Percentiles rank a stretch among this genome's conserved stretches.
Evolutionary conservation across 2,113 vertebrate species (phyloP).

Genomic region (Globicephala melas): DNA sequence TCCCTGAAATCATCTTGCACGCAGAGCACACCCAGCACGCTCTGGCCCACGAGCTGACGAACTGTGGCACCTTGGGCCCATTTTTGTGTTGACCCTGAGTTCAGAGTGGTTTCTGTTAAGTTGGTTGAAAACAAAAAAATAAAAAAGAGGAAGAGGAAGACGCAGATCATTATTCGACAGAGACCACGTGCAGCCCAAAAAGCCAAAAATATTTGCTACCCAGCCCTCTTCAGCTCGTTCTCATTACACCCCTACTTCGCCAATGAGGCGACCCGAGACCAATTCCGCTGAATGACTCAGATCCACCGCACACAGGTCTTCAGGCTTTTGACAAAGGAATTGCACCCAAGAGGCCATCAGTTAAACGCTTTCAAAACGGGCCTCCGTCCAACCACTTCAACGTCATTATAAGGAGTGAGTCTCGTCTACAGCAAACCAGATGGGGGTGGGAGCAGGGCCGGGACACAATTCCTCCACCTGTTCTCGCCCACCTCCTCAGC

Average conservation of each 20-base stretch:
- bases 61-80: fast-evolving
- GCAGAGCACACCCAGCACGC: not conserved
- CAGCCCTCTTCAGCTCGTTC: not conserved
- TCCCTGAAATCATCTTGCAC: not conserved
- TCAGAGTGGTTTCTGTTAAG: not conserved
- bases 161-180: not conserved
- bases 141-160: not conserved
- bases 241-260: not conserved
- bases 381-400: not conserved
- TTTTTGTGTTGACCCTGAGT: not conserved
- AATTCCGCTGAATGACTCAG: not conserved
- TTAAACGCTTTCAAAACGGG: not conserved
- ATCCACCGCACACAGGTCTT: not conserved
- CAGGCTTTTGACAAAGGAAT: not conserved
- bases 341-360: not conserved
- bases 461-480: not conserved
- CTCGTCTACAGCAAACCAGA: not conserved
- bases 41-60: not conserved
- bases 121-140: not conserved
- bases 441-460: not conserved
- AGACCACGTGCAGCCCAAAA: not conserved
- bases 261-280: not conserved
- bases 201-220: not conserved
- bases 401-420: not conserved
- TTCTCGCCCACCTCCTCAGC: no score